Conservation (phyloP, 2,797 vertebrate genomes). For the Synanceia verrucosa region DNA sequence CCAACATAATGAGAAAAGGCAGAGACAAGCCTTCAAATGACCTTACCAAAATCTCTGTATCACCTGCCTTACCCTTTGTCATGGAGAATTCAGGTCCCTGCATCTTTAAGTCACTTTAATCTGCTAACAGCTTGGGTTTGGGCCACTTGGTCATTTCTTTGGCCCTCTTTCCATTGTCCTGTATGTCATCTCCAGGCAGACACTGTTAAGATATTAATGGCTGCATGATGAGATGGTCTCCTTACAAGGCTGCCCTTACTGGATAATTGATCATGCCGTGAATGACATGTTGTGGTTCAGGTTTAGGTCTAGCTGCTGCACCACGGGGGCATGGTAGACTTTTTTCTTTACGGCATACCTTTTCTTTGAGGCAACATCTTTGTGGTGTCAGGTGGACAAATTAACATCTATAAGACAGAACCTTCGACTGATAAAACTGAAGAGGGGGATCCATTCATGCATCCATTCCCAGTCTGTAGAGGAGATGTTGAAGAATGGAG, state of each 20-base stretch:
- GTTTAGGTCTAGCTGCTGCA: conserved; percentile 70
- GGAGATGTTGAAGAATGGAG: background rate
- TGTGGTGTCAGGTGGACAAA: background rate
- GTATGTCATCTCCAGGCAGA: conserved; percentile 82
- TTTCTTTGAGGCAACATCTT: conserved; percentile 4
- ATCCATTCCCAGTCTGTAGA: conserved; percentile 5
- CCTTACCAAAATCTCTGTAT: conserved; percentile 47
- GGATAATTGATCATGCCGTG: conserved; percentile 84
- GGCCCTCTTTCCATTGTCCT: conserved; percentile 78
- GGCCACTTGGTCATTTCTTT: conserved; percentile 74
- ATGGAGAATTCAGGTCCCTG: conserved; percentile 49
- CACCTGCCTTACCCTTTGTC: conserved; percentile 47
- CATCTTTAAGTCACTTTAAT: conserved; percentile 74
- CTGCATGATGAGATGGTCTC: conserved; percentile 82
- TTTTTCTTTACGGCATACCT: conserved; percentile 26
- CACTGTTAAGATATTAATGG: conserved; percentile 85
- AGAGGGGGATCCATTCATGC: background rate
- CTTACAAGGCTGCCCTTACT: conserved; percentile 79
- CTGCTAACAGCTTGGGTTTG: conserved; percentile 76
- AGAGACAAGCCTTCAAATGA: conserved; percentile 52
- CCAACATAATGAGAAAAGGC: background rate
- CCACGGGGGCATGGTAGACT: conserved; percentile 17
- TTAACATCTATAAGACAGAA: background rate
- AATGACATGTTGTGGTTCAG: conserved; percentile 82
- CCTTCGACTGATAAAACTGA: background rate